Base-by-base conservation (phyloP, 1,140 invertebrate species). In the Solen grandis region DNA sequence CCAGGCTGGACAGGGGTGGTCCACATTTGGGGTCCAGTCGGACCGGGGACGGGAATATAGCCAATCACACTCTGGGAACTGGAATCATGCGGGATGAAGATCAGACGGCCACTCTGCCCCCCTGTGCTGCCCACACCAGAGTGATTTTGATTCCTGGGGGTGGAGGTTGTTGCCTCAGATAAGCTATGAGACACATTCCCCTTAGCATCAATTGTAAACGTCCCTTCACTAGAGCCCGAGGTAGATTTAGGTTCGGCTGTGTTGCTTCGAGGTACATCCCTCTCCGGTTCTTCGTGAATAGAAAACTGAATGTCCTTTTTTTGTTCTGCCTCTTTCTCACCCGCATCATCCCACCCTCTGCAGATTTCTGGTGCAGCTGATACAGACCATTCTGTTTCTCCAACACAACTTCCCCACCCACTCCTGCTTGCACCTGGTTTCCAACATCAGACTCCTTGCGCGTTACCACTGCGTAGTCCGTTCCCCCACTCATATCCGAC, bases 31-130 rank as follows among this genome's bases (percentile, higher is more conserved):
- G 41, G 41, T 46, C 8, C 41, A 19, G n/a, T n/a, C n/a, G n/a
- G n/a, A n/a, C n/a, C n/a, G n/a, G n/a, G n/a, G n/a, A n/a, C n/a
- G n/a, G n/a, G n/a, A n/a, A 78, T 38, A 57, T 69, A 55, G 25
- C 75, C 75, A 78, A 78, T 69, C 63, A 78, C 75, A 68, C 52
- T 78, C n/a, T 52, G 75, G 1, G 75, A 66, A 57, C 66, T 68
- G 19, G 63, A 68, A 59, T 78, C 65, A 78, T 78, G 41, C 46
- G 75, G 75, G 60, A 78, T 78, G 31, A 78, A 78, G 10, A 78
- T 65, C 52, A 78, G 59, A 35, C 46, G 68, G 31, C 74, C 74
- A 31, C 74, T 63, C 52, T 63, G 57, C 16, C 63, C 66, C 19
- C 75, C 55, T 0, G 75, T 57, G 25, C 75, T 66, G 33, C 63